Percentiles rank a stretch among this genome's conserved stretches.
These are phyloP conservation scores for Schlechtendalia chinensis DNA, from an alignment of 1,140 invertebrate species.

Conservation along the genomic window DNA sequence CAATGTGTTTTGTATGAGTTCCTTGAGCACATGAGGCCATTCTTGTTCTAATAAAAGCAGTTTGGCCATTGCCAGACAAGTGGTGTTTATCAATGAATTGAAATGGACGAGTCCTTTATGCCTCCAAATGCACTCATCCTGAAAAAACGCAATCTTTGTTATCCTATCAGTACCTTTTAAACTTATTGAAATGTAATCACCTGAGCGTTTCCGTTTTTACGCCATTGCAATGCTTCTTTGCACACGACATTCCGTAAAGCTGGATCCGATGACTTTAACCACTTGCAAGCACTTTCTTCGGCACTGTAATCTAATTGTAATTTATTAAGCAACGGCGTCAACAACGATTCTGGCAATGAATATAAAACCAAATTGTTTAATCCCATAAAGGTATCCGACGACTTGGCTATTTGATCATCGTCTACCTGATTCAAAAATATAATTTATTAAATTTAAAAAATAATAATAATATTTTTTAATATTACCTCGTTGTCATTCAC, in stretches of 20 bases:
- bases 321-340: conserved; percentile 70
- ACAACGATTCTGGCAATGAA: conserved; percentile 71
- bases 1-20: conserved; percentile 72
- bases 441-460: background rate
- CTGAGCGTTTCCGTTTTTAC: conserved; percentile 53
- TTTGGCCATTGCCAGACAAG: conserved; percentile 72
- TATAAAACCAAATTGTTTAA: conserved; percentile 73
- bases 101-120: conserved; percentile 70
- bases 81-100: conserved; percentile 66
- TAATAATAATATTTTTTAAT: background rate
- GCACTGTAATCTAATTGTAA: conserved; percentile 58
- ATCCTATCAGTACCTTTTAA: background rate
- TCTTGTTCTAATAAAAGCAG: conserved; percentile 68
- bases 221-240: conserved; percentile 83
- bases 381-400: conserved; percentile 63
- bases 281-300: conserved; percentile 65
- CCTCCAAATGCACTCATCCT: conserved; percentile 70
- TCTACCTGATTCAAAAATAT: background rate
- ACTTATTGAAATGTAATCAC: background rate
- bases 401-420: conserved; percentile 27
- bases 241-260: conserved; percentile 75
- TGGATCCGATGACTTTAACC: conserved; percentile 71
- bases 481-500: conserved; percentile 72
- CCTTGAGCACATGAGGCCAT: conserved; percentile 72
- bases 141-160: background rate